phyloP scores from a whole-genome alignment of 2,888 invertebrate species.

The Trissolcus japonicus region DNA sequence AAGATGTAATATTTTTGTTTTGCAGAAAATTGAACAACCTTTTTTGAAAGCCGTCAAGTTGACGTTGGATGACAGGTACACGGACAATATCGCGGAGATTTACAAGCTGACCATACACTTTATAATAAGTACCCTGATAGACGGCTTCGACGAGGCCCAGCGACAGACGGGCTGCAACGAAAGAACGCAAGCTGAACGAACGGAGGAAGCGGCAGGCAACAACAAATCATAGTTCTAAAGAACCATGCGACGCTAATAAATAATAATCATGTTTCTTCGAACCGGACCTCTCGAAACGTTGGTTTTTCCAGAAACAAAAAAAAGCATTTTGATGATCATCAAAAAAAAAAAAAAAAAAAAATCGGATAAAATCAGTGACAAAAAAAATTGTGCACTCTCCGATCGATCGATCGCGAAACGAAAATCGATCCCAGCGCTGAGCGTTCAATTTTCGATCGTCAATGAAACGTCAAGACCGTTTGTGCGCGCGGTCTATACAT shows the following conservation, averaged over 20 bases:
- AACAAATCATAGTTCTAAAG: constrained; percentile 62
- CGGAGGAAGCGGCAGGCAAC: constrained; percentile 49
- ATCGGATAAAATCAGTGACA: constrained; percentile 12
- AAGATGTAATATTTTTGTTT: too few species aligned
- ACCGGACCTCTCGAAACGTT: constrained; percentile 7
- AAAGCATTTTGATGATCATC: too few species aligned
- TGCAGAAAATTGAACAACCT: constrained; percentile 93
- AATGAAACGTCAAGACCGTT: constrained; percentile 3
- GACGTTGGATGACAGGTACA: constrained; percentile 91
- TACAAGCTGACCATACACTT: constrained; percentile 92
- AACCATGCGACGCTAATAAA: constrained; percentile 2
- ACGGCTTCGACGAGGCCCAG: constrained; percentile 82
- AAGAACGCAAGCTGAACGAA: constrained; percentile 25
- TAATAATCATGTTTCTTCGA: constrained; percentile 4
- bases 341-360: too few species aligned
- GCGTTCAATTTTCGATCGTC: constrained; percentile 3
- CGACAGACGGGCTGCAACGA: constrained; percentile 56
- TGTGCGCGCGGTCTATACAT: background rate
- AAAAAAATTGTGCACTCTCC: constrained; percentile 1
- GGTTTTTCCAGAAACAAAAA: background rate
- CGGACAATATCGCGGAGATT: constrained; percentile 91
- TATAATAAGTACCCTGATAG: constrained; percentile 89
- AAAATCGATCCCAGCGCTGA: too few species aligned
- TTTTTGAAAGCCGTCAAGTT: constrained; percentile 91
- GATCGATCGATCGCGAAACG: background rate